Base-by-base conservation (phyloP, 2,113 vertebrate genomes). In the Ciconia boyciana region DNA sequence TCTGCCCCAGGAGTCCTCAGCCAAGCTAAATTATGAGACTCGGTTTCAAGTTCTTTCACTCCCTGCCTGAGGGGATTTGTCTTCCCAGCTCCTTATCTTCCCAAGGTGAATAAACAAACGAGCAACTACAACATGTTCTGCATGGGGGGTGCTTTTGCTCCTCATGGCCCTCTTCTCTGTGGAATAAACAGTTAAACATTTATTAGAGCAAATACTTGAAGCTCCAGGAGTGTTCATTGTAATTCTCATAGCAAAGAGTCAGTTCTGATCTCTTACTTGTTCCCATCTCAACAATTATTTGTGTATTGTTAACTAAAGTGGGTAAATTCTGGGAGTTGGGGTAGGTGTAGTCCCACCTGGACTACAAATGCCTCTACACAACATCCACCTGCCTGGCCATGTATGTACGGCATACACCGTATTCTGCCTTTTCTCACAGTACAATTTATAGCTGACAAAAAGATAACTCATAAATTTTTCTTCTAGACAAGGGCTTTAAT, bases 31-130 rank as follows among this genome's bases (percentile, higher is more conserved):
- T 90, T 60, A 65, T 9, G 55, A 87, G 81, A 11, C 54, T 80
- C 2, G 2, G 32, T 88, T 96, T 91, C 66, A 69, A 76, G 65
- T 89, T 89, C 54, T 84, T 94, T 76, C 74, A 15, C 78, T 90
- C 70, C 39, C 39, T 92, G 84, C 93, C 78, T 72, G 78, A 55
- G 41, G 79, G 90, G 31, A 72, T 93, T 90, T 85, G 75, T 46
- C 82, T 96, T 95, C 54, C 28, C 75, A 61, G 66, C 75, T 96
- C 84, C 70, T 87, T 58, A 22, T 88, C 87, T 87, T 95, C 60
- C 74, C 89, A 89, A 93, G 87, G 83, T 91, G 94, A 91, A 94
- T 66, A 92, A 96, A 89, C 72, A 96, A 90, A 89, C 2, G 16
- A 81, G 36, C 62, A 88, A 46, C 28, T 22, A 18, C 24, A 57